Evolutionary conservation across 2,888 invertebrate genomes (phyloP).

Genomic region (Tineola bisselliella): DNA sequence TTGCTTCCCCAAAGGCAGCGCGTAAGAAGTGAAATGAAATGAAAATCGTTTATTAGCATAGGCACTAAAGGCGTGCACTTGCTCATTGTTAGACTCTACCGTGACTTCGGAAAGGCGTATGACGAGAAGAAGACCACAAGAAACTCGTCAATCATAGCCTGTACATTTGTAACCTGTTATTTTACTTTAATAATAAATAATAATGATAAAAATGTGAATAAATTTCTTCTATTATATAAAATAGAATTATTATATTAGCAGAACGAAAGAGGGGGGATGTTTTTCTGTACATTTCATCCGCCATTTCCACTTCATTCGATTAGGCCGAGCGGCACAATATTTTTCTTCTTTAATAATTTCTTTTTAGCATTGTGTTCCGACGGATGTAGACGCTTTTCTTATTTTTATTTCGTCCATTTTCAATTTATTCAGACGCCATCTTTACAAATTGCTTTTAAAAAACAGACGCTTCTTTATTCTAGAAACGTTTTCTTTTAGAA

Average conservation of each 20-base stretch:
- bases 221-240: background rate
- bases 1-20: too few relatives aligned
- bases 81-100: too few relatives aligned
- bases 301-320: background rate
- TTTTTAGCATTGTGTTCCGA: background rate
- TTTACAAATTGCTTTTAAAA: background rate
- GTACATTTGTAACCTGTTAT: too few relatives aligned
- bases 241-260: background rate
- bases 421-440: background rate
- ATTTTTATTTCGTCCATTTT: conserved; percentile 3
- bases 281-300: background rate
- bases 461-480: background rate
- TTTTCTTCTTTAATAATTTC: background rate
- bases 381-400: background rate
- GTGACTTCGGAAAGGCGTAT: too few relatives aligned
- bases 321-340: background rate
- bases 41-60: too few relatives aligned
- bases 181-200: too few relatives aligned
- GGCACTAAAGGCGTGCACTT: too few relatives aligned
- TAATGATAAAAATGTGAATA: background rate
- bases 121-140: too few relatives aligned
- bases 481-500: conserved; percentile 1
- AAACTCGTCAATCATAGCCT: too few relatives aligned
- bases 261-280: background rate
- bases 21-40: too few relatives aligned